Base-by-base conservation (phyloP, 2,888 invertebrate species). In the Cosmia pyralina region DNA sequence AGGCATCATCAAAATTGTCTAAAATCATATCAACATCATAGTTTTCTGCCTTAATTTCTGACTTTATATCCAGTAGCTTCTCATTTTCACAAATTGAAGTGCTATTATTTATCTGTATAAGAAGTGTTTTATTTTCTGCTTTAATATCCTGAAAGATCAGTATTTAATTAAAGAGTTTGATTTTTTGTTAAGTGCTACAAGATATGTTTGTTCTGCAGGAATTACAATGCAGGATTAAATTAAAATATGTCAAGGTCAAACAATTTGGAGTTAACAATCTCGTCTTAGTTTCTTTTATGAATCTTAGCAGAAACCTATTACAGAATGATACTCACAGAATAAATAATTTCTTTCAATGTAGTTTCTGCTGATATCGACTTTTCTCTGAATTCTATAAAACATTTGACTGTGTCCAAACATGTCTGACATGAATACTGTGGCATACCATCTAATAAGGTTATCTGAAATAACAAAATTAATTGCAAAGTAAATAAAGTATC, bases 331-430 rank as follows among this genome's bases (percentile, higher is more conserved):
- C 75, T 79, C 41, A 75, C 87, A 84, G 75, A 48, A 81, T 53
- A 48, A 75, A 87, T 64, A 34, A 86, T 48, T n/a, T 87, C 75
- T 52, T 77, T 81, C 53, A 93, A 78, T 46, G 89, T 82, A 53
- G 81, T 79, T 77, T 93, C 93, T 28, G 92, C 77, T 41, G 59
- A 71, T 68, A 86, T 85, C 48, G 75, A 93, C 81, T 92, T 92
- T 50, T 90, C 88, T 79, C 93, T 90, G 71, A 94, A 94, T 55
- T 89, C 82, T 17, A 91, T 84, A 72, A 90, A 94, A 59, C 67
- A 79, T 66, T 88, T 88, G 0, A 94, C 79, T 59, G 84, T 85
- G 48, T 90, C 72, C 22, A 79, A 66, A 80, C 94, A 94, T 64
- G 76, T 84, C 69, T 82, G 78, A 81, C 94, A 94, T 22, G 89